Evolutionary conservation across 2,888 invertebrate species (phyloP).

Genomic region (Lasius platythorax): DNA sequence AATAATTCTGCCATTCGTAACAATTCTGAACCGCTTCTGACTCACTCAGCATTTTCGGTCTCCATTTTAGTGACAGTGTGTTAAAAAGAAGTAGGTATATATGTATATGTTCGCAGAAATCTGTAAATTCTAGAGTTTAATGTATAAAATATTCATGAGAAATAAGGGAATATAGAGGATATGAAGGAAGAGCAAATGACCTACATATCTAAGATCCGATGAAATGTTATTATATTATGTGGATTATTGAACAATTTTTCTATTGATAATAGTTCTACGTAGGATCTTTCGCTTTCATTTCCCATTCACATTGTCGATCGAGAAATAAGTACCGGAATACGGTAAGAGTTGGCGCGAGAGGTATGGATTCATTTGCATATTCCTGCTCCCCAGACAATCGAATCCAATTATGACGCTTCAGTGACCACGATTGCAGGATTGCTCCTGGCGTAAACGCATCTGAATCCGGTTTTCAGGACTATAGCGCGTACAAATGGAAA

Average conservation of each 20-base stretch:
- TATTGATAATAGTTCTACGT: background rate
- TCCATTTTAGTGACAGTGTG: background rate
- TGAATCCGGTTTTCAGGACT: slow-evolving; percentile 54
- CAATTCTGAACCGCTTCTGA: background rate
- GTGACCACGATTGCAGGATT: slow-evolving; percentile 52
- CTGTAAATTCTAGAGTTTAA: background rate
- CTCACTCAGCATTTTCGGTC: background rate
- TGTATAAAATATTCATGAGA: background rate
- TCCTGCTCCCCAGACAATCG: slow-evolving; percentile 74
- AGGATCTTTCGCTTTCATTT: slow-evolving; percentile 45
- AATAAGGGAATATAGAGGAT: background rate
- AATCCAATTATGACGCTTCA: slow-evolving; percentile 75
- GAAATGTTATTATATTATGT: background rate
- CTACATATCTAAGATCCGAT: background rate
- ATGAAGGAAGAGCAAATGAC: background rate
- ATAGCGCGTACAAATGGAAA: slow-evolving; percentile 22
- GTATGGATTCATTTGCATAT: slow-evolving; percentile 76
- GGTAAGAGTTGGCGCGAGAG: slow-evolving; percentile 39
- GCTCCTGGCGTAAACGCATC: slow-evolving; percentile 56
- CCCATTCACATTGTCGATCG: slow-evolving; percentile 38
- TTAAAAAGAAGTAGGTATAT: background rate
- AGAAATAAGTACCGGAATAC: slow-evolving; percentile 60
- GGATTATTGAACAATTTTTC: slow-evolving; percentile 13
- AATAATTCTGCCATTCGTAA: slow-evolving; percentile 43
- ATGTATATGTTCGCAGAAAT: background rate